Evolutionary conservation across 1,140 invertebrate genomes (phyloP), one percentile per base, ranked within the genome.

Genomic region (Colletes latitarsis): DNA sequence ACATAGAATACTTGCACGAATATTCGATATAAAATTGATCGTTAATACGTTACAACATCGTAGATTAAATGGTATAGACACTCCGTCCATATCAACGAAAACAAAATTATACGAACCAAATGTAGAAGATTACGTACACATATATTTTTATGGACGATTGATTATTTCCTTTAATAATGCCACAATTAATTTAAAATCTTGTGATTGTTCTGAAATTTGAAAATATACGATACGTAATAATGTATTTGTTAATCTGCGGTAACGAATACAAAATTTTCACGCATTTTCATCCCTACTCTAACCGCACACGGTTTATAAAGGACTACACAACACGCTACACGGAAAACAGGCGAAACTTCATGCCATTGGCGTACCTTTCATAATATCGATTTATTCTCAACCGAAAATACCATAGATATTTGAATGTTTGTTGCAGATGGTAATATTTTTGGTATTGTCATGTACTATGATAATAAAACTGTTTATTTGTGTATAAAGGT

Each of bases 251-350:
- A 78, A 72, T 21, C 4, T 55, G 19, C 2, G 64, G 66, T 55
- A 62, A 70, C 39, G n/a, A 15, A 64, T 30, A 55, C 21, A 69
- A 62, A 74, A 52, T 71, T 62, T 70, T n/a, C 30, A 49, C 70
- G 15, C 63, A 73, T 64, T 73, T 79, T 73, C 77, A 73, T 79
- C 12, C 52, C 41, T 73, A 73, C 21, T 64, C 70, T 73, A 79
- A 79, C 60, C 70, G n/a, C 6, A 43, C 0, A 55, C n/a, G 17
- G 30, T 73, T 57, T 57, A 30, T 57, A 73, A 49, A 43, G 49
- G 19, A 55, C n/a, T 64, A 43, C 30, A 58, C 63, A 67, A 68
- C 63, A 62, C 39, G 39, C 30, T 43, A 62, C 8, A 64, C 17
- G 41, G 62, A 63, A 63, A 79, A 12, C 15, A 66, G n/a, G 17